Base-by-base conservation (phyloP, 2,888 invertebrate genomes). In the Hedya salicella region DNA sequence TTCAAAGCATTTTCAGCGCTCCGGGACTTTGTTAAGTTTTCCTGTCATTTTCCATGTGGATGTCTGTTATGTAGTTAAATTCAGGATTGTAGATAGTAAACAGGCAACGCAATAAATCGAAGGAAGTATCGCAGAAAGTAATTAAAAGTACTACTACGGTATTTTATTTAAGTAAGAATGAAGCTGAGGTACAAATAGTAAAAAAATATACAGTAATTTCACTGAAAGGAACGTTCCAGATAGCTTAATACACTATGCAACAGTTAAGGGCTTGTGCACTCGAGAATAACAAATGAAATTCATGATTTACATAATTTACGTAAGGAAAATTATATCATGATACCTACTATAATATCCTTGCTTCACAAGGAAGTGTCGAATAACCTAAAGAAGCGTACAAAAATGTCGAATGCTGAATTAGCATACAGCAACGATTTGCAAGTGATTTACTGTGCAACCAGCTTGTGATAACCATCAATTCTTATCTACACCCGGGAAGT, bases 361-460 rank as follows among this genome's bases (percentile, higher is more conserved):
- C 39, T 46, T 44, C 13, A 49, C 19, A 63, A 17, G 46, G 40
- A 46, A 48, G 17, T 14, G 32, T 36, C 56, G 39, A 50, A 50
- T 21, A 49, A 49, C n/a, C 36, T 25, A 59, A 21, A 44, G 52
- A 44, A 53, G 19, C 25, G 16, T 48, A 67, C 49, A 67, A 44
- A 46, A 68, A 68, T 63, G 61, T 59, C 57, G 48, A 57, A 65
- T 19, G 17, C 50, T 30, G 60, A 54, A 73, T 80, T 74, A 73
- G 57, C 74, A 78, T 78, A 75, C 75, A 69, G 54, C 60, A 59
- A 59, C 69, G 21, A 68, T 73, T 74, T 68, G 53, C 66, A 66
- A 69, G 70, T 77, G 73, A 81, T 77, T 73, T 77, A 77, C 69
- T 67, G 62, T 25, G 32, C 19, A 48, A 54, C 48, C 66, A 69